Evolutionary conservation across 2,113 vertebrate species (phyloP).

Genomic region (Pangasianodon hypophthalmus): DNA sequence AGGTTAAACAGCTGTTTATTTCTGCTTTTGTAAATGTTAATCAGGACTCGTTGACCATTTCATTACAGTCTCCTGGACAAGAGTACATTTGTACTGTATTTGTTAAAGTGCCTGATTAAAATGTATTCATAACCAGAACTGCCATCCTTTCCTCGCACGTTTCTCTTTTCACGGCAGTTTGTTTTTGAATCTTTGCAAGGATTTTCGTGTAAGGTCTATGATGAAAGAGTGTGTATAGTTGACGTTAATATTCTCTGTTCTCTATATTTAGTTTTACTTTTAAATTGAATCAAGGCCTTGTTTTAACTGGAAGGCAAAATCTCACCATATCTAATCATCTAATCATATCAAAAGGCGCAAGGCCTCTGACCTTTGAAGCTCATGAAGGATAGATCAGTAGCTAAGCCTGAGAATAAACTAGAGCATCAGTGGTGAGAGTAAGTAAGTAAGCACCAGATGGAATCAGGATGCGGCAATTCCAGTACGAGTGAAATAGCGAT

Average conservation of each 20-base stretch:
- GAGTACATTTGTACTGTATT: conserved; percentile 58
- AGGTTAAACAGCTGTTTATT: conserved; percentile 14
- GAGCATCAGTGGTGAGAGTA: conserved; percentile 36
- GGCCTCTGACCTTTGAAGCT: conserved; percentile 30
- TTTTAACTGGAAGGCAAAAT: conserved; percentile 21
- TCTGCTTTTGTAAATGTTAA: conserved; percentile 32
- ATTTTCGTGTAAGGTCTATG: neutral
- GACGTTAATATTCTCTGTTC: neutral
- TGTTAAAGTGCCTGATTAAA: conserved; percentile 76
- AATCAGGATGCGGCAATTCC: conserved; percentile 37
- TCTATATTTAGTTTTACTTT: neutral
- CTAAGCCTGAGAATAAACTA: conserved; percentile 43
- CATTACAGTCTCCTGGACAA: conserved; percentile 47
- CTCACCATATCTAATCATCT: conserved; percentile 3
- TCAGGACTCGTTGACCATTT: conserved; percentile 18
- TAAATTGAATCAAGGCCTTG: conserved; percentile 13
- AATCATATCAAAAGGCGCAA: conserved; percentile 21
- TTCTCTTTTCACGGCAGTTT: neutral
- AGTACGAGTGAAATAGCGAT: conserved; percentile 25
- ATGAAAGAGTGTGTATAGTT: neutral
- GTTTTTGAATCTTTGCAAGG: neutral
- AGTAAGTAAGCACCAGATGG: conserved; percentile 38
- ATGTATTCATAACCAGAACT: conserved; percentile 38
- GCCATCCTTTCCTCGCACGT: neutral
- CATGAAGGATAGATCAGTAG: conserved; percentile 31